phyloP scores from a whole-genome alignment of 2,797 vertebrate genomes.

The Pygocentrus nattereri region DNA sequence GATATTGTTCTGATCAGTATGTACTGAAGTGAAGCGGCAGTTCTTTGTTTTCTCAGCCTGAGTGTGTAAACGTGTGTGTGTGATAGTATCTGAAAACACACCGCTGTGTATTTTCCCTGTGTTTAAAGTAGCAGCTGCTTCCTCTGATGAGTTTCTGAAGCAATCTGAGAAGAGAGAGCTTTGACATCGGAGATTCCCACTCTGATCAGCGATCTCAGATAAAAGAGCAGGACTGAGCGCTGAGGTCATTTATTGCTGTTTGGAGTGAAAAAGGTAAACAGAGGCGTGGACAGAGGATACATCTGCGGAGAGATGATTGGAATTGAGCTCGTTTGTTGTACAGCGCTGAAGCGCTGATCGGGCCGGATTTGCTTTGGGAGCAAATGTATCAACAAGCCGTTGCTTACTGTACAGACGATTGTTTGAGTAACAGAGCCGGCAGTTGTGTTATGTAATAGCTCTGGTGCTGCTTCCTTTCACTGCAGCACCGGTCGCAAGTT shows the following conservation, averaged over 20 bases:
- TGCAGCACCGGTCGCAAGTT: no score
- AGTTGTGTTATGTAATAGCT: no score
- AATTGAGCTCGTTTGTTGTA: background rate
- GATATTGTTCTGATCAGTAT: constrained; percentile 19
- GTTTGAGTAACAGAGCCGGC: no score
- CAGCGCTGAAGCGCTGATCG: no score
- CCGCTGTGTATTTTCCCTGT: constrained; percentile 9
- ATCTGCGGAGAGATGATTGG: background rate
- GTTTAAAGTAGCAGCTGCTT: constrained; percentile 36
- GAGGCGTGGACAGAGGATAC: background rate
- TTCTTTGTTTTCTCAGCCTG: constrained; percentile 28
- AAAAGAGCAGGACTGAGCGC: constrained; percentile 4
- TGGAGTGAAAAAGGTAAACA: constrained; percentile 13
- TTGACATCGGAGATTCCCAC: constrained; percentile 9
- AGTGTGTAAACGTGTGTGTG: background rate
- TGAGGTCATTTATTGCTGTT: background rate
- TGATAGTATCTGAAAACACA: constrained; percentile 18
- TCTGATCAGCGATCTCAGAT: constrained; percentile 22
- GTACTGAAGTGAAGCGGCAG: background rate
- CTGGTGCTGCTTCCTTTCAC: no score
- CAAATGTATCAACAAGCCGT: no score
- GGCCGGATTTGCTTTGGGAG: background rate
- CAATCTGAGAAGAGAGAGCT: background rate
- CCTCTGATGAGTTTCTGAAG: constrained; percentile 21
- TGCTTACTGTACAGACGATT: background rate